phyloP scores from a whole-genome alignment of 2,797 vertebrate species.

The Hydrocynus forskahlii region DNA sequence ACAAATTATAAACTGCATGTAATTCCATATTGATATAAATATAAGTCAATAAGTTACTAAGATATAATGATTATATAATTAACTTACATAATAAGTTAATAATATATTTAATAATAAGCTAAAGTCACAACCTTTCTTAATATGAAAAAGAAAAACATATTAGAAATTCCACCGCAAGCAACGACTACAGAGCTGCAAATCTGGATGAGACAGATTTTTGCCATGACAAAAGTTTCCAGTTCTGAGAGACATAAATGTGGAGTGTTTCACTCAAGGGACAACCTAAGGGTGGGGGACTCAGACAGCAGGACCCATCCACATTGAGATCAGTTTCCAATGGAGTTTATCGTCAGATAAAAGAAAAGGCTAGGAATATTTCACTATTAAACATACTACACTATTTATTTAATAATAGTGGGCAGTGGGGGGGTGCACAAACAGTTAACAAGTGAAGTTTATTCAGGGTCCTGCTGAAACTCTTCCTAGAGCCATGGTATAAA shows the following conservation, averaged over 20 bases:
- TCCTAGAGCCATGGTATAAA: constrained; percentile 63
- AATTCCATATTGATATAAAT: too few relatives aligned
- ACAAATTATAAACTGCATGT: too few relatives aligned
- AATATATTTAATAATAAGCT: too few relatives aligned
- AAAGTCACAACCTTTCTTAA: not conserved
- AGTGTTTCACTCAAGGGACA: too few relatives aligned
- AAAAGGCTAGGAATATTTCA: not conserved
- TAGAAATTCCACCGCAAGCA: not conserved
- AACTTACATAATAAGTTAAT: too few relatives aligned
- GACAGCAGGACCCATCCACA: not conserved
- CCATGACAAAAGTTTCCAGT: not conserved
- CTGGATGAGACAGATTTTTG: not conserved
- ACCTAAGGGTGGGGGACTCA: not conserved
- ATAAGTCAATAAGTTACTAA: too few relatives aligned
- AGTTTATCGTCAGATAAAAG: too few relatives aligned
- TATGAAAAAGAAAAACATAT: not conserved
- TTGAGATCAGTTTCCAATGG: too few relatives aligned
- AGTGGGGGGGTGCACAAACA: not conserved
- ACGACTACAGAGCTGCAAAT: not conserved
- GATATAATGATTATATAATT: too few relatives aligned
- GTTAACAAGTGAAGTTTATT: constrained; percentile 62
- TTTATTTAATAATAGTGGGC: not conserved
- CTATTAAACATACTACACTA: not conserved
- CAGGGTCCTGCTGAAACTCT: constrained; percentile 54
- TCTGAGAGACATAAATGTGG: not conserved